A percentile compares a stretch with the other conserved stretches of the same genome.
phyloP scores from a whole-genome alignment of 2,888 invertebrate genomes.

The Ormyrus labotus region DNA sequence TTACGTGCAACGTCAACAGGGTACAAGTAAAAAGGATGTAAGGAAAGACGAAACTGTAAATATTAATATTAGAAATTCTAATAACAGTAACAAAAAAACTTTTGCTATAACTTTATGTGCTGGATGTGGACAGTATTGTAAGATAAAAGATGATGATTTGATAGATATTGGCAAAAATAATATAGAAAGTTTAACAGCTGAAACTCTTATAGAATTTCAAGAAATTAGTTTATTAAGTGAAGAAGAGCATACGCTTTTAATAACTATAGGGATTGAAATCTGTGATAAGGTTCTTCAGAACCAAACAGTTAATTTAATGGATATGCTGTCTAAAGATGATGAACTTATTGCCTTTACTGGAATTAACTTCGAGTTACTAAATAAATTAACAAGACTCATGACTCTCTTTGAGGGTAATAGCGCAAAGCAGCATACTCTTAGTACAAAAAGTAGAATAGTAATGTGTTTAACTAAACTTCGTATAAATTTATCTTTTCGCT shows the following conservation, averaged over 20 bases:
- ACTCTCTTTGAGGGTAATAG: slow-evolving; percentile 13
- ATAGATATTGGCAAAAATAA: slow-evolving; percentile 6
- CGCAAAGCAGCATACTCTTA: not conserved
- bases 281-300: slow-evolving; percentile 41
- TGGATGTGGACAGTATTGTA: slow-evolving; percentile 37
- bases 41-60: slow-evolving; percentile 4
- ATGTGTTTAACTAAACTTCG: slow-evolving; percentile 49
- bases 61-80: not conserved
- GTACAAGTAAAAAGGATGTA: not conserved
- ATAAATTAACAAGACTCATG: slow-evolving; percentile 29
- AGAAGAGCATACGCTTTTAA: slow-evolving; percentile 25
- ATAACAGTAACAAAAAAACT: not conserved
- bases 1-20: not conserved
- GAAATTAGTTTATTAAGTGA: slow-evolving; percentile 27
- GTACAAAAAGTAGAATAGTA: slow-evolving; percentile 36
- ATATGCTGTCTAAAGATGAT: slow-evolving; percentile 31
- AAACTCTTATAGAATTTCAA: slow-evolving; percentile 48
- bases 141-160: slow-evolving; percentile 33
- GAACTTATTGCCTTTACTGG: slow-evolving; percentile 53
- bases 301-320: slow-evolving; percentile 34
- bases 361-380: slow-evolving; percentile 30
- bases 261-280: slow-evolving; percentile 47
- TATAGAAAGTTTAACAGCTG: slow-evolving; percentile 43
- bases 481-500: slow-evolving; percentile 49
- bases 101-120: slow-evolving; percentile 40